Percentiles rank a stretch among this genome's conserved stretches.
Conservation (phyloP, 2,113 vertebrate species). For the Syngnathus floridae region DNA sequence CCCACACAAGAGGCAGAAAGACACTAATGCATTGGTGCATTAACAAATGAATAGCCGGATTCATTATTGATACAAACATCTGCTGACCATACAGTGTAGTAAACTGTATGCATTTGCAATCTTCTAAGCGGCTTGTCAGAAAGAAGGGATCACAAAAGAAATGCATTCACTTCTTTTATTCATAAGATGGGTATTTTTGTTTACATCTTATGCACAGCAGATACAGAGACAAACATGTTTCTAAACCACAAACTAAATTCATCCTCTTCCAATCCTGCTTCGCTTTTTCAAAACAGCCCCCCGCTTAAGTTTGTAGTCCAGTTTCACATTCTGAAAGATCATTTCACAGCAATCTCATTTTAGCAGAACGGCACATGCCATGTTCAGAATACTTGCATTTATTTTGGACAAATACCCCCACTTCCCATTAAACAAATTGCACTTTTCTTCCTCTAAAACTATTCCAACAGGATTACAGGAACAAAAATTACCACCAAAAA, state of each 20-base stretch:
- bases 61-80: conserved; percentile 53
- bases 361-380: conserved; percentile 62
- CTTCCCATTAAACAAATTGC: conserved; percentile 68
- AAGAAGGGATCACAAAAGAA: conserved; percentile 31
- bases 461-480: conserved; percentile 63
- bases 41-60: conserved; percentile 45
- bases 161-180: conserved; percentile 66
- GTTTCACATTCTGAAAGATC: conserved; percentile 70
- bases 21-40: conserved; percentile 45
- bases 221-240: conserved; percentile 69
- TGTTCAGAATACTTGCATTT: conserved; percentile 43
- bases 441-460: conserved; percentile 67
- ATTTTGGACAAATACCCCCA: conserved; percentile 43
- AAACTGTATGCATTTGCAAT: background rate
- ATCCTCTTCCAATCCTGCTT: conserved; percentile 50
- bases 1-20: conserved; percentile 27
- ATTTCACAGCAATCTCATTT: conserved; percentile 63
- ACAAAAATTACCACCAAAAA: conserved; percentile 66
- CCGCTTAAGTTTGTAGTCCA: conserved; percentile 57
- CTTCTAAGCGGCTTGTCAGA: conserved; percentile 12
- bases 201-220: conserved; percentile 72
- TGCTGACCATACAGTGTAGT: conserved; percentile 14
- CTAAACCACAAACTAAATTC: conserved; percentile 71
- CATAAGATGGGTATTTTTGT: conserved; percentile 59
- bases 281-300: conserved; percentile 50